Percentiles rank a stretch among this genome's conserved stretches.
These are phyloP conservation scores for Tridacna gigas DNA, from an alignment of 2,888 invertebrate genomes.

Conservation along the genomic window DNA sequence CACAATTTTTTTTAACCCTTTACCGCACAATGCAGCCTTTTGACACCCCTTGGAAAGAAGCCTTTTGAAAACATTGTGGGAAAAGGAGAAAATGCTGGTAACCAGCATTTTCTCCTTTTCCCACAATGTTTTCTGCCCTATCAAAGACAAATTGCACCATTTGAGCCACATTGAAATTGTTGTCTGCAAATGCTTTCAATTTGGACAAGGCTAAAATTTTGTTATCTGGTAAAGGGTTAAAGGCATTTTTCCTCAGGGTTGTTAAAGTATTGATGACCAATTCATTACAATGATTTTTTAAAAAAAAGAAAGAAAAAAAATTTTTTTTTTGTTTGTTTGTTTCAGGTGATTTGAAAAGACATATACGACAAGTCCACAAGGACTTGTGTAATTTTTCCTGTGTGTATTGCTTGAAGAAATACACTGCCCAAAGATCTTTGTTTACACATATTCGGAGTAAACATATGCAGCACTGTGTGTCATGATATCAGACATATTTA, in stretches of 20 bases:
- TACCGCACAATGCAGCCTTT: neutral
- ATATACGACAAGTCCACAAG: constrained; percentile 32
- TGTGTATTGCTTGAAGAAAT: constrained; percentile 30
- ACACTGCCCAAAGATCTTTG: constrained; percentile 29
- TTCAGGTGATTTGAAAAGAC: constrained; percentile 48
- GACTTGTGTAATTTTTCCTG: constrained; percentile 33
- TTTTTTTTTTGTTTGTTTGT: too few relatives aligned
- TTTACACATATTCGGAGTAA: constrained; percentile 27
- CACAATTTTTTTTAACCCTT: neutral
- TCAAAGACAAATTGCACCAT: too few relatives aligned
- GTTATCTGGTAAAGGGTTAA: neutral
- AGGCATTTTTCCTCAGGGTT: neutral
- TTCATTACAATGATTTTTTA: too few relatives aligned
- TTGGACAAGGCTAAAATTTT: neutral
- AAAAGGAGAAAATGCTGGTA: neutral
- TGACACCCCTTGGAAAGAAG: neutral
- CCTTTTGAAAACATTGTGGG: neutral
- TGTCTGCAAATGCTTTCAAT: neutral
- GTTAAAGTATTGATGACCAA: too few relatives aligned
- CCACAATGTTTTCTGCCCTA: neutral
- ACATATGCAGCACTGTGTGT: constrained; percentile 9
- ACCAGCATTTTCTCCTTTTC: neutral
- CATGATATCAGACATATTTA: neutral
- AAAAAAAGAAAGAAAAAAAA: too few relatives aligned
- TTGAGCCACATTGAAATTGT: too few relatives aligned